phyloP scores from a whole-genome alignment of 2,797 vertebrate species.

The Schizopygopsis malacanthus region DNA sequence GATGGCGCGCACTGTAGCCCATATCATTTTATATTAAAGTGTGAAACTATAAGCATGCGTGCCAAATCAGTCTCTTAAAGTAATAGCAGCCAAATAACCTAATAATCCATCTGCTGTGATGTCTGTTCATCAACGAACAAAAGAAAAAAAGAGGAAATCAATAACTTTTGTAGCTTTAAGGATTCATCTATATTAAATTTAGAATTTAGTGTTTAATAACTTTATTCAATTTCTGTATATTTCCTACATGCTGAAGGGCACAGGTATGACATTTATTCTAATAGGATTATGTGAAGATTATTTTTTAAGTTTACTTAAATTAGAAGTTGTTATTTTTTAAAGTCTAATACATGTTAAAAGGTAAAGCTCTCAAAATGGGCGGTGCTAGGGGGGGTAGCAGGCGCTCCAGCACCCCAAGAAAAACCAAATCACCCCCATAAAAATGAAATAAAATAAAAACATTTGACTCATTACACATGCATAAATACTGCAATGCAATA shows the following conservation, averaged over 20 bases:
- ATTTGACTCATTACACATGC: too few species aligned
- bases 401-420: too few species aligned
- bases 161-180: not conserved
- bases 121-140: too few species aligned
- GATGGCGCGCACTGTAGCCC: too few species aligned
- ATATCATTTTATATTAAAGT: not conserved
- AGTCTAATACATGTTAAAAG: too few species aligned
- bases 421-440: too few species aligned
- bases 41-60: not conserved
- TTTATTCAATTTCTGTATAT: not conserved
- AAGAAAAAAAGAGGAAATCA: not conserved
- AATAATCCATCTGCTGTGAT: not conserved
- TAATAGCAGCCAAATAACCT: not conserved
- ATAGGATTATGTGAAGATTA: not conserved
- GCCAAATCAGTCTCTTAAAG: not conserved
- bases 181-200: not conserved
- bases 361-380: too few species aligned
- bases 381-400: too few species aligned
- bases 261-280: not conserved
- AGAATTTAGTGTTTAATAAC: not conserved
- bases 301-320: too few species aligned
- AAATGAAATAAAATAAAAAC: too few species aligned
- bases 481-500: too few species aligned
- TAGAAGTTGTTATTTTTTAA: too few species aligned
- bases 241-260: not conserved